Conservation (phyloP, 2,888 invertebrate genomes). For the Drosophila formosana region DNA sequence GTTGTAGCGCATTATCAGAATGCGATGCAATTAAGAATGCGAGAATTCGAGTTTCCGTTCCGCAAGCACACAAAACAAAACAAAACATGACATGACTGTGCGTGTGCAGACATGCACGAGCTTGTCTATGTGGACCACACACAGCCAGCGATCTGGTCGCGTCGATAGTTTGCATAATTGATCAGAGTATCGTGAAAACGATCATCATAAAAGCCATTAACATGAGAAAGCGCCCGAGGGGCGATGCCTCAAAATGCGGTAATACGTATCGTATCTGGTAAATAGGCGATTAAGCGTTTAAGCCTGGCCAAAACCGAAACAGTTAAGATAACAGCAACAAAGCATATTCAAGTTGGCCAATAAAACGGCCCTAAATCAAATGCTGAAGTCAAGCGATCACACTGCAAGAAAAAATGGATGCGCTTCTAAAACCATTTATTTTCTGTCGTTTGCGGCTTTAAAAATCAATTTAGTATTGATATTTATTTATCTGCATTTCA, state of each 20-base stretch:
- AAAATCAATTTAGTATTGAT: no score
- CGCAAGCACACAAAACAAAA: not conserved
- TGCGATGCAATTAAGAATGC: conserved; percentile 10
- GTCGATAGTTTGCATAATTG: conserved; percentile 53
- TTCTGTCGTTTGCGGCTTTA: no score
- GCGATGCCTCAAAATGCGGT: conserved; percentile 46
- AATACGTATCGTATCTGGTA: conserved; percentile 49
- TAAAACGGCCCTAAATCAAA: conserved; percentile 54
- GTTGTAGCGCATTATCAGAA: conserved; percentile 15
- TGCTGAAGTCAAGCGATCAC: not conserved
- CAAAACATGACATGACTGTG: conserved; percentile 4
- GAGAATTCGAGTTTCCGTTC: conserved; percentile 3
- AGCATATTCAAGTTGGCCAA: conserved; percentile 41
- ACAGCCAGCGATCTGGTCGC: conserved; percentile 5
- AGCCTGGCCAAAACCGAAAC: conserved; percentile 27
- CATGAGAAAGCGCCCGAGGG: conserved; percentile 49
- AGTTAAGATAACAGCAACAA: conserved; percentile 19
- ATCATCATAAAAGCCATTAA: conserved; percentile 45
- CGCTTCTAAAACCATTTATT: not conserved
- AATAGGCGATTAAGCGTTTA: conserved; percentile 51
- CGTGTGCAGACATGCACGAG: conserved; percentile 2
- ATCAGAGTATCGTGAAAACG: conserved; percentile 29
- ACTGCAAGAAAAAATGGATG: not conserved
- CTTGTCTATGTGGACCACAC: conserved; percentile 19
- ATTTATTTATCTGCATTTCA: no score